A percentile compares a stretch with the other conserved stretches of the same genome.
Evolutionary conservation across 2,888 invertebrate species (phyloP).

Genomic region (Mythimna impura): DNA sequence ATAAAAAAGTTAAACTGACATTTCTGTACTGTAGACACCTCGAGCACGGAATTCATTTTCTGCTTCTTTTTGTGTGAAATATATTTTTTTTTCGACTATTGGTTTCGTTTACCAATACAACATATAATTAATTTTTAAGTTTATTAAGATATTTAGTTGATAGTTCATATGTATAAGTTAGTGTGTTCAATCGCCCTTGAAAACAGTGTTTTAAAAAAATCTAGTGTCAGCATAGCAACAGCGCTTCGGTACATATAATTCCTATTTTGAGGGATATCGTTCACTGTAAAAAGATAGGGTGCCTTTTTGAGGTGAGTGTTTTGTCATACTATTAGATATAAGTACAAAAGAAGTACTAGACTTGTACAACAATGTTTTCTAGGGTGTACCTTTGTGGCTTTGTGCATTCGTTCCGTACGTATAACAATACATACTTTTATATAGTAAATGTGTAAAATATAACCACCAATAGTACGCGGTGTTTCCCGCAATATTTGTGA

Average conservation of each 20-base stretch:
- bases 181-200: slow-evolving; percentile 86
- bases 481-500: slow-evolving; percentile 29
- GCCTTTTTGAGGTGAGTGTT: slow-evolving; percentile 82
- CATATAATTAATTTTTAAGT: slow-evolving; percentile 61
- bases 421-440: slow-evolving; percentile 55
- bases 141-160: slow-evolving; percentile 56
- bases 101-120: slow-evolving; percentile 65
- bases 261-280: slow-evolving; percentile 77
- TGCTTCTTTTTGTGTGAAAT: slow-evolving; percentile 73
- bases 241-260: slow-evolving; percentile 79
- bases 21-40: slow-evolving; percentile 73
- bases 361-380: slow-evolving; percentile 15
- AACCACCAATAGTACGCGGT: slow-evolving; percentile 34
- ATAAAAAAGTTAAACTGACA: slow-evolving; percentile 70
- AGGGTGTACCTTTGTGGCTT: slow-evolving; percentile 66
- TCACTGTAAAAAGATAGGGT: slow-evolving; percentile 73
- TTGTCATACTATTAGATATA: slow-evolving; percentile 32
- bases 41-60: slow-evolving; percentile 75
- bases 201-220: slow-evolving; percentile 85
- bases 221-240: slow-evolving; percentile 89
- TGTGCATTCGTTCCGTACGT: slow-evolving; percentile 63
- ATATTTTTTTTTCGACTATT: slow-evolving; percentile 68
- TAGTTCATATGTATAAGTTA: slow-evolving; percentile 68
- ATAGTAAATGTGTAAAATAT: slow-evolving; percentile 54
- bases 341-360: slow-evolving; percentile 2